Base-by-base conservation (phyloP, 2,113 vertebrate species). In the Jaculus jaculus region DNA sequence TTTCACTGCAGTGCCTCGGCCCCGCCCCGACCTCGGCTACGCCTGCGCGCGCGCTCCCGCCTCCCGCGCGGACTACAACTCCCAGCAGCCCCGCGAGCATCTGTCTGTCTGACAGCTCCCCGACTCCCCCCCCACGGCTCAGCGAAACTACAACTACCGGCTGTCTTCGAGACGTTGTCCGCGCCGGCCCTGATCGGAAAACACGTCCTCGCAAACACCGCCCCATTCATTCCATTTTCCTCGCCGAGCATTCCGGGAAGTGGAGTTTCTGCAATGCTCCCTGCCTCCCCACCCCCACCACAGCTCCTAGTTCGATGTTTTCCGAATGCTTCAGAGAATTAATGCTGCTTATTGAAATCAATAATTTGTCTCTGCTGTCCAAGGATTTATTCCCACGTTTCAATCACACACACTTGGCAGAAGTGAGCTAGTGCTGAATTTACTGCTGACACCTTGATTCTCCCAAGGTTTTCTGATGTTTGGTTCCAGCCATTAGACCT, bases 1-100 rank as follows among this genome's bases (percentile, higher is more conserved):
- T 96, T 97, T 97, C 96, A 96, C 97, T 37, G 97, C 97, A 97
- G 94, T 97, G 94, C 91, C 72, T 32, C 87, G 79, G 96, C 93
- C 73, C 96, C 97, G 95, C 96, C 96, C 92, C 74, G 39, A 28
- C 15, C 82, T 17, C 74, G 12, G 82, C 74, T 86, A 96, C 97
- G 96, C 96, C 39, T 95, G 96, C 96, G 95, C 94, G 0, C 2
- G 34, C 2, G 15, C 32, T 72, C 30, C 23, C 54, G 54, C 54
- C 54, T 12, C 54, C 54, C 54, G 54, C 54, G 54, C 2, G 15
- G 54, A 54, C 54, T 54, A 54, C 54, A 54, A 54, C 15, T 54
- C 54, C 54, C 54, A 54, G 10, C 54, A 16, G 54, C 54, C 54
- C 54, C 54, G 54, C 13, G 42, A 47, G 42, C 42, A 8, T 8